Evolutionary conservation across 2,888 invertebrate species (phyloP), one percentile per base, ranked within the genome.

Genomic region (Heliconius aoede): DNA sequence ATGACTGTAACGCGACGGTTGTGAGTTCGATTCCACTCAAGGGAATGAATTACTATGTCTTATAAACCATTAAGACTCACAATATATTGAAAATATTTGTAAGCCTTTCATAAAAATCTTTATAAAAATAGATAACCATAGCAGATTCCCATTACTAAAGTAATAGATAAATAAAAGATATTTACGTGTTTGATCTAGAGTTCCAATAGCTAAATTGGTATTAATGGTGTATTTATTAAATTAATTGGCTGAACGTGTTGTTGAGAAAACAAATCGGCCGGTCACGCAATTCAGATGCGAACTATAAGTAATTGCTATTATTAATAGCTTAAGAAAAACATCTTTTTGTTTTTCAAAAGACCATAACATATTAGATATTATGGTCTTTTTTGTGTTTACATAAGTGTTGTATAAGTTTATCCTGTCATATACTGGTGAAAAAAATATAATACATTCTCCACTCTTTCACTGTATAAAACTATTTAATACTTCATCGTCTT

Each of bases 161-260:
- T 15, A 51, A 51, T 9, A 9, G 21, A 8, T 55, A 13, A n/a
- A 18, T 30, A 55, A 15, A 28, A 21, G 18, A 51, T 28, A 9
- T n/a, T 84, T 80, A 83, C 80, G 80, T n/a, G 79, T 84, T 82
- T 83, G 81, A 32, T 58, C 71, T 24, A 32, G 71, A 55, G 15
- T 71, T 58, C 8, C 18, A 58, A 71, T 71, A 71, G 13, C n/a
- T 51, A 51, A 46, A 46, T 32, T 9, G 32, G 9, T 32, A 32
- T 32, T 36, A 58, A 71, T 71, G 58, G 15, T 58, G 71, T 58
- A 26, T 71, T 71, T 71, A 71, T 71, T 58, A 24, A 71, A 71
- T 71, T 58, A 58, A 71, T 58, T 71, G 36, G 21, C 21, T 36
- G 51, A 55, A 32, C 28, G 69, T 55, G 55, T 69, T 71, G 69